Evolutionary conservation across 2,113 vertebrate species (phyloP).

Genomic region (Clarias magur): DNA sequence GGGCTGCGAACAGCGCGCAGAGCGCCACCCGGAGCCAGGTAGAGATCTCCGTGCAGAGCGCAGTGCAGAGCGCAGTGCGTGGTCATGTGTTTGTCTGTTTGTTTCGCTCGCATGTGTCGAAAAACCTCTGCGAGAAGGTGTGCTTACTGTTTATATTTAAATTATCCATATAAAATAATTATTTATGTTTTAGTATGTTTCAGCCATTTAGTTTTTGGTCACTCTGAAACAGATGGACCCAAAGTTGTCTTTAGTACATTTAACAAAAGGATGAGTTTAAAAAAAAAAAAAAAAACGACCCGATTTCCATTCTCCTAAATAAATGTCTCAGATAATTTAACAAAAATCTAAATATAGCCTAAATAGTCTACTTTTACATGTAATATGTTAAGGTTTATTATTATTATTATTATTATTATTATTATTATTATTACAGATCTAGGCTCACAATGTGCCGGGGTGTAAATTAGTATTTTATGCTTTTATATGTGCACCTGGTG

Average conservation of each 20-base stretch:
- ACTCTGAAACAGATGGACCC: background rate
- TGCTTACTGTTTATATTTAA: too few relatives aligned
- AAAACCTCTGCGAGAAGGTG: background rate
- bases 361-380: background rate
- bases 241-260: background rate
- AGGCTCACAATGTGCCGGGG: too few relatives aligned
- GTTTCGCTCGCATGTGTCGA: background rate
- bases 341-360: background rate
- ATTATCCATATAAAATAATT: background rate
- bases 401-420: too few relatives aligned
- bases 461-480: background rate
- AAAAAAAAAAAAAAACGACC: background rate
- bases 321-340: background rate
- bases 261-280: background rate
- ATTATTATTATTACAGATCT: background rate
- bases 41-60: conserved; percentile 17
- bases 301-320: background rate
- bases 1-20: conserved; percentile 82
- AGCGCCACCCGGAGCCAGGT: conserved; percentile 87
- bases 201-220: background rate
- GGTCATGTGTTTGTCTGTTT: background rate
- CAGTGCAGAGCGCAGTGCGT: too few relatives aligned
- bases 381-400: background rate
- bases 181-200: background rate
- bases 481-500: background rate